Conservation (phyloP, 2,113 vertebrate genomes). For the Ailurus styani region DNA sequence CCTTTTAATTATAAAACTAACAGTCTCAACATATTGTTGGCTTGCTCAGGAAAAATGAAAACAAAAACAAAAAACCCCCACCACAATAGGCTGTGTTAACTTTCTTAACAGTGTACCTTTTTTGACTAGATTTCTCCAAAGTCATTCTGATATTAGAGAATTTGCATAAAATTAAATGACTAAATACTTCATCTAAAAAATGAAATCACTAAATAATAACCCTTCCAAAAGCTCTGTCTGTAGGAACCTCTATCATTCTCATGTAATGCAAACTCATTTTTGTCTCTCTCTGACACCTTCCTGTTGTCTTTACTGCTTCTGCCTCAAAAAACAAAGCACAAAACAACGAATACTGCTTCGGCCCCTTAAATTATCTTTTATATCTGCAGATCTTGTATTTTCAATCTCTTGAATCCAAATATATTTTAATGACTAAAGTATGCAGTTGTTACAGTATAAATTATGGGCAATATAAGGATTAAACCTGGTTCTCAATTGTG, state of each 20-base stretch:
- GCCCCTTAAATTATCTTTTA: neutral
- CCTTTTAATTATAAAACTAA: neutral
- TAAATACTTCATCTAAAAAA: conserved; percentile 55
- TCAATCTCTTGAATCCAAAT: neutral
- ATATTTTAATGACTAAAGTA: conserved; percentile 69
- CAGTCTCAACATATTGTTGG: neutral
- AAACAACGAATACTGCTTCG: neutral
- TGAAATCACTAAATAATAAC: neutral
- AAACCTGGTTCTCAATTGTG: conserved; percentile 55
- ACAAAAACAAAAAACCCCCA: conserved; percentile 43
- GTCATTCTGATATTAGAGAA: conserved; percentile 73
- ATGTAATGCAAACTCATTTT: conserved; percentile 11
- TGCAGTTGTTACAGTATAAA: conserved; percentile 44
- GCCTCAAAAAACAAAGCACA: neutral
- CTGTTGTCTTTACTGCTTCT: neutral
- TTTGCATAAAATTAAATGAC: conserved; percentile 70
- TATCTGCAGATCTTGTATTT: neutral
- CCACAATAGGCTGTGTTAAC: conserved; percentile 15
- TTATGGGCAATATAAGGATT: conserved; percentile 60
- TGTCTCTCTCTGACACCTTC: neutral
- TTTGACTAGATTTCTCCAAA: conserved; percentile 64
- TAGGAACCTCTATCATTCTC: neutral
- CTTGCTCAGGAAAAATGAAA: neutral
- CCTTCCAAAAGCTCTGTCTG: neutral
- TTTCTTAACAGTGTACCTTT: conserved; percentile 63